Evolutionary conservation across 2,113 vertebrate genomes (phyloP).

Genomic region (Spea bombifrons): DNA sequence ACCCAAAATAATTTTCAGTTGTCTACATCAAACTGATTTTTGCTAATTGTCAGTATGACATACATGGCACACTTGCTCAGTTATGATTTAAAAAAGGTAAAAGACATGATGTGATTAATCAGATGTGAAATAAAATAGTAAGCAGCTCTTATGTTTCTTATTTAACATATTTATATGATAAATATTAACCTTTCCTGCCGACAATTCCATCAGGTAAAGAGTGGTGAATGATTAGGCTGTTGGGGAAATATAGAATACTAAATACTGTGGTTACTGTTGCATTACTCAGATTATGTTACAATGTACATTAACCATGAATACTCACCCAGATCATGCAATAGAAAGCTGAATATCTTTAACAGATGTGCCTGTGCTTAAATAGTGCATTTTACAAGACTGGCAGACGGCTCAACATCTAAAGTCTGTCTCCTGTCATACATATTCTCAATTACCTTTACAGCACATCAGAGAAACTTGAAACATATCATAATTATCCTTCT

Average conservation of each 20-base stretch:
- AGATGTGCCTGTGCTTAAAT: slow-evolving; percentile 40
- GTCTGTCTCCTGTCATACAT: slow-evolving; percentile 59
- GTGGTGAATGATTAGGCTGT: too few relatives aligned
- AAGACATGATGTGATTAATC: too few relatives aligned
- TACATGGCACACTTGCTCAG: too few relatives aligned
- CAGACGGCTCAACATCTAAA: slow-evolving; percentile 51
- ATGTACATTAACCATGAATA: slow-evolving; percentile 7
- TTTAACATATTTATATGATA: too few relatives aligned
- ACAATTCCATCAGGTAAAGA: too few relatives aligned
- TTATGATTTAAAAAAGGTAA: too few relatives aligned
- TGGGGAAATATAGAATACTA: neutral
- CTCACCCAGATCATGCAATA: slow-evolving; percentile 22
- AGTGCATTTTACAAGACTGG: slow-evolving; percentile 49
- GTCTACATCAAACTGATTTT: too few relatives aligned
- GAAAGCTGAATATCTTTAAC: slow-evolving; percentile 20
- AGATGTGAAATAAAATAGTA: too few relatives aligned
- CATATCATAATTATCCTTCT: slow-evolving; percentile 58
- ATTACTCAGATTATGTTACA: slow-evolving; percentile 6
- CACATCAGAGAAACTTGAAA: slow-evolving; percentile 55
- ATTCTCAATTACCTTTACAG: slow-evolving; percentile 58
- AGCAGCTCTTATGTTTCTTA: too few relatives aligned
- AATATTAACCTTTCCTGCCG: too few relatives aligned
- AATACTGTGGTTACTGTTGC: slow-evolving; percentile 5
- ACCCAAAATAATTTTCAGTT: too few relatives aligned
- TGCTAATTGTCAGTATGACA: too few relatives aligned